These are phyloP conservation scores for Pseudobourletiella spinata DNA, from an alignment of 1,140 invertebrate genomes.

Conservation along the genomic window DNA sequence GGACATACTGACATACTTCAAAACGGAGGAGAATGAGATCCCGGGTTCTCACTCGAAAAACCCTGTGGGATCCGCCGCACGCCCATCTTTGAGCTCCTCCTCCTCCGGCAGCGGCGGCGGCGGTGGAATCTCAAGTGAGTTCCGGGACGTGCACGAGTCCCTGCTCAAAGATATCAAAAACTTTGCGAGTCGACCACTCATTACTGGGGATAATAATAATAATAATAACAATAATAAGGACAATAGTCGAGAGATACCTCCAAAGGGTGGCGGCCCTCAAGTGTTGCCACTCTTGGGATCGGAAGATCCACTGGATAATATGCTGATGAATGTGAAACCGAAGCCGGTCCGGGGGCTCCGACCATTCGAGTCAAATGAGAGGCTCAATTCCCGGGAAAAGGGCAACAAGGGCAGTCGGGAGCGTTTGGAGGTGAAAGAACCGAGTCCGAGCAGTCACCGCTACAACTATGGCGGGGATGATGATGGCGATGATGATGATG, in stretches of 20 bases:
- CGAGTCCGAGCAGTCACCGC: not conserved
- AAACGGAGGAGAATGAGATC: slow-evolving; percentile 13
- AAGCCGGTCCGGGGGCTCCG: slow-evolving; percentile 28
- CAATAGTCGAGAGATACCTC: not conserved
- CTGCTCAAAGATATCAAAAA: slow-evolving; percentile 33
- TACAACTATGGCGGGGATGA: not conserved
- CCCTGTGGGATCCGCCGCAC: not conserved
- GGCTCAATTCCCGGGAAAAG: too few species aligned
- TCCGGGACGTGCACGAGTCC: slow-evolving; percentile 30
- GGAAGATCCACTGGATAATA: slow-evolving; percentile 18
- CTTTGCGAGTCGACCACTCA: slow-evolving; percentile 30
- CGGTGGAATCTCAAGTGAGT: slow-evolving; percentile 26
- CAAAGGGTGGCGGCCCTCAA: not conserved
- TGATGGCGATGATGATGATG: not conserved
- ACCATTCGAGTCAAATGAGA: too few species aligned
- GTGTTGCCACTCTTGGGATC: not conserved
- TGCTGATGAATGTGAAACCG: slow-evolving; percentile 17
- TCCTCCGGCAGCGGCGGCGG: not conserved
- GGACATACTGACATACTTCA: slow-evolving; percentile 32
- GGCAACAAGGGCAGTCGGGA: not conserved
- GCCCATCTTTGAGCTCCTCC: not conserved
- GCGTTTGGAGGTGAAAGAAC: not conserved
- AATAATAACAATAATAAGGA: not conserved
- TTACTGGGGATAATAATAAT: not conserved
- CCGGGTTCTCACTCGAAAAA: not conserved